A percentile compares a stretch with the other conserved stretches of the same genome.
Conservation (phyloP, 2,888 invertebrate species). For the Scrobipalpa atriplicella region DNA sequence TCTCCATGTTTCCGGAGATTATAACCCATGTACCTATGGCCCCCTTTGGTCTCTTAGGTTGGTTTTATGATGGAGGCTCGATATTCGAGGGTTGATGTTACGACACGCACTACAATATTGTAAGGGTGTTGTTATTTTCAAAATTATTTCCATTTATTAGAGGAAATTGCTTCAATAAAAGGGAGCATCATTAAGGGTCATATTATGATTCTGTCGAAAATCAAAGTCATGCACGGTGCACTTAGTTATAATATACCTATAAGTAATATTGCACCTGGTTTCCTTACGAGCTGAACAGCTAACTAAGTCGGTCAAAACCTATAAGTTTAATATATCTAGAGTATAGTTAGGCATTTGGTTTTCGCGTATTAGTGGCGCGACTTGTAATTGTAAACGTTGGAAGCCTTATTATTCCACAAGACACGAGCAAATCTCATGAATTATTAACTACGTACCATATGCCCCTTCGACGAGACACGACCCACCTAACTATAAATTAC, state of each 20-base stretch:
- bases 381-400: not conserved
- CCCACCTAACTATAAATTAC: not conserved
- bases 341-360: not conserved
- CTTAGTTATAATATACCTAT: too few relatives aligned
- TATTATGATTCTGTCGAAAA: not conserved
- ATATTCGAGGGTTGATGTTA: not conserved
- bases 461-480: slow-evolving; percentile 1
- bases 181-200: not conserved
- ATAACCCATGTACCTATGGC: not conserved
- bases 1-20: slow-evolving; percentile 6
- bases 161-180: not conserved
- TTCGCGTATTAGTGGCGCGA: not conserved
- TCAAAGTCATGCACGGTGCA: too few relatives aligned
- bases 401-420: not conserved
- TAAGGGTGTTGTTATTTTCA: slow-evolving; percentile 1
- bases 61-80: slow-evolving; percentile 4
- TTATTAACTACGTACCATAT: not conserved
- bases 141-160: not conserved
- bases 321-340: too few relatives aligned
- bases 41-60: slow-evolving; percentile 13
- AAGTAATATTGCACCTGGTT: too few relatives aligned
- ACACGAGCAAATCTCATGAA: not conserved
- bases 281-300: too few relatives aligned
- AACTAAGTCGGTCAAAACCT: too few relatives aligned
- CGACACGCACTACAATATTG: slow-evolving; percentile 2